phyloP scores from a whole-genome alignment of 2,797 vertebrate species.

The Prionace glauca region DNA sequence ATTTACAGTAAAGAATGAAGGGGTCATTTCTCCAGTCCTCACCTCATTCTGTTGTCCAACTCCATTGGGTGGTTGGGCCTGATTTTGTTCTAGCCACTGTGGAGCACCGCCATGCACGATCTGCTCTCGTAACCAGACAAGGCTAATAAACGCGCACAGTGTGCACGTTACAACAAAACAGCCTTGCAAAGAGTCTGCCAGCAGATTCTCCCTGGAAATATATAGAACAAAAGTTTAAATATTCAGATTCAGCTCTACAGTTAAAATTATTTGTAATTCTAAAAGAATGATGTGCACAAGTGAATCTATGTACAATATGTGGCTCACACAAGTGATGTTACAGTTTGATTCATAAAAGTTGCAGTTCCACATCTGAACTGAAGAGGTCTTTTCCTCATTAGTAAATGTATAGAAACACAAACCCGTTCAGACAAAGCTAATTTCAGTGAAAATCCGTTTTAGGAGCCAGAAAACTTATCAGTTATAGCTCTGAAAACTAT shows the following conservation, averaged over 20 bases:
- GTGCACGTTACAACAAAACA: slow-evolving; percentile 98
- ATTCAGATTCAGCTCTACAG: neutral
- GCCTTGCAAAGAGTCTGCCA: slow-evolving; percentile 95
- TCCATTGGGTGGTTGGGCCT: slow-evolving; percentile 72
- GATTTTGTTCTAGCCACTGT: slow-evolving; percentile 92
- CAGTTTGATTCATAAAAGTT: neutral
- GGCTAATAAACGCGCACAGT: slow-evolving; percentile 93
- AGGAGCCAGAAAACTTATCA: neutral
- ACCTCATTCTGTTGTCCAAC: slow-evolving; percentile 85
- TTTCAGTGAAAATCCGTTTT: neutral
- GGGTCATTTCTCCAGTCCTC: slow-evolving; percentile 38
- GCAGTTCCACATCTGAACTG: neutral
- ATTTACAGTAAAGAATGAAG: neutral
- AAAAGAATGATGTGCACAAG: neutral
- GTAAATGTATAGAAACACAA: neutral
- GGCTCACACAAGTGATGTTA: neutral
- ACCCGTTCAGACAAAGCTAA: neutral
- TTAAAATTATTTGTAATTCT: neutral
- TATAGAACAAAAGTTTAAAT: slow-evolving; percentile 27
- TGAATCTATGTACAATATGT: neutral
- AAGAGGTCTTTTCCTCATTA: neutral
- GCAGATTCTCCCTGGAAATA: slow-evolving; percentile 81
- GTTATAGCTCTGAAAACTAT: neutral
- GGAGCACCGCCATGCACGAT: slow-evolving; percentile 95
- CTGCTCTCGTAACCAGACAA: slow-evolving; percentile 96